A percentile compares a stretch with the other conserved stretches of the same genome.
Conservation (phyloP, 2,888 invertebrate genomes). For the Aleiodes testaceus region DNA sequence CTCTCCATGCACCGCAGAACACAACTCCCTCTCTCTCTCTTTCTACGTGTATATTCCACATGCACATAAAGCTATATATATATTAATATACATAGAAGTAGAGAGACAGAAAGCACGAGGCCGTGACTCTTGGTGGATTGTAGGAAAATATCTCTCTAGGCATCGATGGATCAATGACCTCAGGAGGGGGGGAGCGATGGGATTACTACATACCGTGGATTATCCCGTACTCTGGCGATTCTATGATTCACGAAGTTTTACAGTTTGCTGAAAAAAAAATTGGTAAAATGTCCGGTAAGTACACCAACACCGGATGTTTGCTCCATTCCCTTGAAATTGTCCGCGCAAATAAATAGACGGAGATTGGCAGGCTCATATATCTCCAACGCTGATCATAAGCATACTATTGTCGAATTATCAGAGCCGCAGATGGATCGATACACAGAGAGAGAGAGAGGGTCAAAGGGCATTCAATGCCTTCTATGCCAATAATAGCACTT, state of each 20-base stretch:
- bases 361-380: neutral
- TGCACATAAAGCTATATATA: no score
- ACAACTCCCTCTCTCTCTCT: no score
- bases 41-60: no score
- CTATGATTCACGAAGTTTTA: slow-evolving; percentile 41
- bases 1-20: no score
- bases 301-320: neutral
- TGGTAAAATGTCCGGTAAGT: neutral
- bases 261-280: slow-evolving; percentile 31
- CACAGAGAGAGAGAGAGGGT: slow-evolving; percentile 28
- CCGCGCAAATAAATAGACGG: neutral
- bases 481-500: slow-evolving; percentile 55
- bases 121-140: slow-evolving; percentile 40
- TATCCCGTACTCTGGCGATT: slow-evolving; percentile 47
- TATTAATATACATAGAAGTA: no score
- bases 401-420: slow-evolving; percentile 16
- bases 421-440: slow-evolving; percentile 47
- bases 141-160: slow-evolving; percentile 59
- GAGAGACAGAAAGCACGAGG: slow-evolving; percentile 38
- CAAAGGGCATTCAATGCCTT: slow-evolving; percentile 51
- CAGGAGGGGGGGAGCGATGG: slow-evolving; percentile 37
- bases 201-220: slow-evolving; percentile 52
- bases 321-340: neutral
- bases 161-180: slow-evolving; percentile 67
- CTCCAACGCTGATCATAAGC: no score